A percentile compares a stretch with the other conserved stretches of the same genome.
These are phyloP conservation scores for Pseudeuparius sepicola DNA, from an alignment of 2,888 invertebrate species.

Conservation along the genomic window DNA sequence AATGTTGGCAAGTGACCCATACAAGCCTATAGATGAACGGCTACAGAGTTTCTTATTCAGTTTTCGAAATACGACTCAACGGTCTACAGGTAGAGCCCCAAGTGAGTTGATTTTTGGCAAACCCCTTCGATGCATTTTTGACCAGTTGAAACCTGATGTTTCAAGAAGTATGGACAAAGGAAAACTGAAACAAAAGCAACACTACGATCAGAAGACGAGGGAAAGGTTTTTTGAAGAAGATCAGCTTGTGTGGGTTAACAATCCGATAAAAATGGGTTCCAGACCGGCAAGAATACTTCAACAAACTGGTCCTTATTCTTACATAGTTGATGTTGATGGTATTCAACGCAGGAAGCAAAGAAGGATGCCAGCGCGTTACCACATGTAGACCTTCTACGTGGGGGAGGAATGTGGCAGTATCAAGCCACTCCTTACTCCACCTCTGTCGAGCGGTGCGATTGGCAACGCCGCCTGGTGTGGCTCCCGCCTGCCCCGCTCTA, in stretches of 20 bases:
- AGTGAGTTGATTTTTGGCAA: conserved; percentile 13
- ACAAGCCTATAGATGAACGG: neutral
- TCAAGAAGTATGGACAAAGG: conserved; percentile 8
- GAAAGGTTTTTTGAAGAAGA: conserved; percentile 4
- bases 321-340: conserved; percentile 5
- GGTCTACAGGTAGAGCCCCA: conserved; percentile 15
- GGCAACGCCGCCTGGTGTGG: no score
- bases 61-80: conserved; percentile 15
- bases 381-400: no score
- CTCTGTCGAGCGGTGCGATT: no score
- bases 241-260: conserved; percentile 12
- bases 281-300: conserved; percentile 6
- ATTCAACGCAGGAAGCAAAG: neutral
- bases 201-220: conserved; percentile 6
- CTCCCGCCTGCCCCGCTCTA: no score
- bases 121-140: conserved; percentile 11
- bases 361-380: no score
- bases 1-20: conserved; percentile 6
- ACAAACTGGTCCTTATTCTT: conserved; percentile 8
- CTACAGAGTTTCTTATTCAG: conserved; percentile 13
- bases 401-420: no score
- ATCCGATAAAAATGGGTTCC: conserved; percentile 11
- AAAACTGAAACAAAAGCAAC: conserved; percentile 9
- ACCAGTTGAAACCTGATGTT: conserved; percentile 11
- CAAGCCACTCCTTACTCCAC: no score